A percentile compares a stretch with the other conserved stretches of the same genome.
Conservation (phyloP, 2,797 vertebrate species). For the Sebastes diploproa region DNA sequence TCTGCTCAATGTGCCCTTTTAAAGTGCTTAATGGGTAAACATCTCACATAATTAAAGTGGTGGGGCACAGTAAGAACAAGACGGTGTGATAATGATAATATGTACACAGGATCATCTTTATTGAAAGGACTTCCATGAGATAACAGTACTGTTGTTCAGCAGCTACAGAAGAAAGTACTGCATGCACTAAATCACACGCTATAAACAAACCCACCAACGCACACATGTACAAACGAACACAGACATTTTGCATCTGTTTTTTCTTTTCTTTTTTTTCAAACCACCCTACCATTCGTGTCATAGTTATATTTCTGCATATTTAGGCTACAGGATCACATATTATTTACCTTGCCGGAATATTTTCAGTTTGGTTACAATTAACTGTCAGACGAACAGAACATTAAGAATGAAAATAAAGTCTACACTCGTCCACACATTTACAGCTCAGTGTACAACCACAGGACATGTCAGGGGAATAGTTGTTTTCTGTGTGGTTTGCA, state of each 20-base stretch:
- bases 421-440: conserved; percentile 25
- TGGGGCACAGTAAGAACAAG: not conserved
- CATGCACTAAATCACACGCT: conserved; percentile 81
- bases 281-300: conserved; percentile 22
- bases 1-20: not conserved
- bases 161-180: conserved; percentile 76
- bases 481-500: conserved; percentile 26
- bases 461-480: conserved; percentile 27
- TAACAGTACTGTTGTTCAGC: conserved; percentile 65
- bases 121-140: conserved; percentile 74
- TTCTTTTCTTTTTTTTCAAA: conserved; percentile 14
- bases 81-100: conserved; percentile 10
- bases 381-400: conserved; percentile 42
- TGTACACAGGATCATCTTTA: conserved; percentile 77
- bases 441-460: conserved; percentile 17
- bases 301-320: conserved; percentile 47
- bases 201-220: conserved; percentile 66
- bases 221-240: conserved; percentile 69
- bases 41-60: not conserved
- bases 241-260: conserved; percentile 45
- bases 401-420: conserved; percentile 18
- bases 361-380: conserved; percentile 43
- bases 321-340: conserved; percentile 38
- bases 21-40: not conserved
- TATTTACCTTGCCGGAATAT: conserved; percentile 25